Evolutionary conservation across 2,797 vertebrate species (phyloP), one percentile per base, ranked within the genome.

Genomic region (Melanotaenia trifasciata): DNA sequence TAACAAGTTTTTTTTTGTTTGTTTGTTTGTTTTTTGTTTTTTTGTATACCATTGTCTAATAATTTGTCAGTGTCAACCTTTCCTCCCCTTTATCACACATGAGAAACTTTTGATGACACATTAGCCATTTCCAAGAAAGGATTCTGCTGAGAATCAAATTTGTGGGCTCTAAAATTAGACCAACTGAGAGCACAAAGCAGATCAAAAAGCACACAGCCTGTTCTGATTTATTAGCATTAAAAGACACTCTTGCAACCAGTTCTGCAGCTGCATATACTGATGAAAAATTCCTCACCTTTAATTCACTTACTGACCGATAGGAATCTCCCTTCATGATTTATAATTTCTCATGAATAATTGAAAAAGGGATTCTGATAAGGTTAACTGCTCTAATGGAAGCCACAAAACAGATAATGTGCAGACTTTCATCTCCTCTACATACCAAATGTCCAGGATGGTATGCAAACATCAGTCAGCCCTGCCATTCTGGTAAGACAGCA

Each of bases 141-240:
- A 76, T 72, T 84, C 60, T 43, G 36, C 54, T 11, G 8, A 72
- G 68, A 84, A 88, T 87, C 58, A 65, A 78, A 85, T 88, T 65
- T 73, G 67, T 61, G 45, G 47, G 62, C 67, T 74, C 58, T 62
- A 36, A 81, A 85, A 83, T 80, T 84, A 80, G 67, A 74, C 67
- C 58, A 80, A 86, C 85, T 82, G 75, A 84, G 86, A 76, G 81
- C 81, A 88, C 61, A 84, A 78, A 81, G 73, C 67, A 77, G 81
- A 86, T 79, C 60, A 84, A 80, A 88, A 67, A 64, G 38, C 18
- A 54, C 58, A 76, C 62, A 64, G 72, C 58, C 51, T 67, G 53
- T 22, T 68, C 79, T 83, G 74, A 80, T 87, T 76, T 87, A 78
- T 86, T 84, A 74, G 77, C 63, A 83, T 82, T 85, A 83, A 56